Evolutionary conservation across 1,140 invertebrate species (phyloP), one percentile per base, ranked within the genome.

Genomic region (Drosophila insularis): DNA sequence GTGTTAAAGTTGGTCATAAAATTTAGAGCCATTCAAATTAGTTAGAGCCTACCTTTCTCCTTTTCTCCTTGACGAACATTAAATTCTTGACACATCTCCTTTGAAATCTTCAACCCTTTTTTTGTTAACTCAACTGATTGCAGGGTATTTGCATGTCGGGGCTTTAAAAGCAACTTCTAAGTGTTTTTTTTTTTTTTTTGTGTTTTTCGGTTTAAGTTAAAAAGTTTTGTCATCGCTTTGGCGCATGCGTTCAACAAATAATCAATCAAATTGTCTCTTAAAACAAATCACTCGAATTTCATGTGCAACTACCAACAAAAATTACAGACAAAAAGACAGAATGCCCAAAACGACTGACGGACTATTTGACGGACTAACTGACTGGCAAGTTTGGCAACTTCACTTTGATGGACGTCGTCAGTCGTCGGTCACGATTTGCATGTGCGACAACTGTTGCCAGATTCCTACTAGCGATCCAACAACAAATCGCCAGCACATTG

Each of bases 211-310:
- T 46, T 46, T 46, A 46, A 55, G 54, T 55, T 7, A 6, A 78
- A 63, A 63, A 50, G 64, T 72, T 86, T 81, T 76, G 75, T 87
- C 66, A 72, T 71, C 82, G 71, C 78, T 81, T 74, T 78, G 76
- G 63, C 81, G 64, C 78, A 85, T 78, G 81, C 71, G 68, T 70
- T 64, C 62, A 80, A 89, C 62, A 80, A 89, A 80, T 81, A 90
- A 90, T 90, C 89, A 90, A 90, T 90, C 87, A 90, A 90, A 90
- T 87, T 86, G 87, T 90, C 89, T 84, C 74, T 50, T 50, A 50
- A 79, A 90, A 86, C 87, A 90, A 90, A 90, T 90, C 87, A 90
- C 82, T 87, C 78, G 78, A 69, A 68, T 56, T 74, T 72, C 79
- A 78, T 77, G 62, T 76, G 74, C 74, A 89, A 89, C 82, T 87